Base-by-base conservation (phyloP, 2,888 invertebrate genomes). In the Resseliella maxima region DNA sequence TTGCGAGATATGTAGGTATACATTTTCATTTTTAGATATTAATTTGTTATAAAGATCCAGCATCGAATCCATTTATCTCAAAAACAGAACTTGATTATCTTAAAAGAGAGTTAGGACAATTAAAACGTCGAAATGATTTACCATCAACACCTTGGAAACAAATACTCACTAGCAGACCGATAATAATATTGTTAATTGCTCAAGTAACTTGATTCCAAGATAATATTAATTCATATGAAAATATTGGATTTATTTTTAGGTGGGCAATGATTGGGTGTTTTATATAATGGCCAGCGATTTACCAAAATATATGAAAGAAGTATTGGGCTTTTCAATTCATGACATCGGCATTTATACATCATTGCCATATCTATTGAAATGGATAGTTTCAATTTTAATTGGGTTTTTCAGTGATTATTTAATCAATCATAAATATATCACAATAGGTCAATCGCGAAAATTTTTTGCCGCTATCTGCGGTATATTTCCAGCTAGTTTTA, bases 1-100 rank as follows among this genome's bases (percentile, higher is more conserved):
- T n/a, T 12, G 41, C 12, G 41, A 5, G 6, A 41, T 41, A n/a
- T n/a, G n/a, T n/a, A n/a, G n/a, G n/a, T n/a, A n/a, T n/a, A n/a
- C n/a, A n/a, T n/a, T n/a, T n/a, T n/a, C n/a, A n/a, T 41, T 64
- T 85, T 86, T 89, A 93, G 94, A 90, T 92, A 46, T 88, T 94
- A 24, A 91, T 94, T 38, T 94, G 94, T 89, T 94, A 93, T 90
- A 94, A 93, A 88, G 94, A 94, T 88, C 96, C 96, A 0, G 93
- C 92, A 86, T 93, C 94, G 0, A 95, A 96, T 91, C 96, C 96
- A 0, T 95, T 93, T 89, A 95, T 95, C 88, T 93, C 94, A 86
- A 94, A 94, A 86, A 92, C 93, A 87, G 96, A 96, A 89, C 94
- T 93, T 89, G 93, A 93, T 72, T 95, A 93, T 89, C 90, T 95